These are phyloP conservation scores for Polyommatus iphigenia DNA, from an alignment of 2,888 invertebrate genomes.

Conservation along the genomic window DNA sequence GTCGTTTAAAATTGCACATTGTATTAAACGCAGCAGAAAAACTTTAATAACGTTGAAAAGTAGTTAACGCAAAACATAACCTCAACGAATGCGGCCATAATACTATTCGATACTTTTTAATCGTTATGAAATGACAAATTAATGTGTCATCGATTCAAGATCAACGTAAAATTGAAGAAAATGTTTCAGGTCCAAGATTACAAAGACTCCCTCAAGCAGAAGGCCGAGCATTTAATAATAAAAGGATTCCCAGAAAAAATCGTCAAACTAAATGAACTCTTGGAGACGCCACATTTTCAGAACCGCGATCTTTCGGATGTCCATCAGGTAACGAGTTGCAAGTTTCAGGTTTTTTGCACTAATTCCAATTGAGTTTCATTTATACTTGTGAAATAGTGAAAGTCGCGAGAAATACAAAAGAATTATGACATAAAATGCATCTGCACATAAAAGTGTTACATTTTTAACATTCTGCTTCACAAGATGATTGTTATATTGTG, in stretches of 20 bases:
- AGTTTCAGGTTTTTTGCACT: background rate
- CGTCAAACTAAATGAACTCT: slow-evolving; percentile 91
- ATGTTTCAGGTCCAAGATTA: slow-evolving; percentile 90
- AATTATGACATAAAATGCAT: background rate
- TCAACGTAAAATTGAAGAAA: slow-evolving; percentile 20
- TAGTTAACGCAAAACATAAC: slow-evolving; percentile 32
- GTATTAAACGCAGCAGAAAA: background rate
- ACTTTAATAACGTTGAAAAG: slow-evolving; percentile 7
- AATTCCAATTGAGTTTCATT: background rate
- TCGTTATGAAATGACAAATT: slow-evolving; percentile 30
- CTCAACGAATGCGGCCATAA: slow-evolving; percentile 34
- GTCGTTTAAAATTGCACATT: background rate
- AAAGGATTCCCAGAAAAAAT: slow-evolving; percentile 97
- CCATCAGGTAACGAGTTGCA: slow-evolving; percentile 78
- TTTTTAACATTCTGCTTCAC: background rate
- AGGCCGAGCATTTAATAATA: slow-evolving; percentile 93
- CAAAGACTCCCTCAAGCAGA: slow-evolving; percentile 91
- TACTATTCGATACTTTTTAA: slow-evolving; percentile 9
- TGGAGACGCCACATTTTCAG: slow-evolving; percentile 91
- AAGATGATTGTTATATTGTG: too few relatives aligned
- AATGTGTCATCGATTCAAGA: slow-evolving; percentile 9
- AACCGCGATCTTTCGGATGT: slow-evolving; percentile 89
- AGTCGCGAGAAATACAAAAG: background rate
- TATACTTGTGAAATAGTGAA: background rate
- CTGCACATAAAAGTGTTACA: background rate